These are phyloP conservation scores for Lamellibrachia columna DNA, from an alignment of 2,888 invertebrate genomes.

Conservation along the genomic window DNA sequence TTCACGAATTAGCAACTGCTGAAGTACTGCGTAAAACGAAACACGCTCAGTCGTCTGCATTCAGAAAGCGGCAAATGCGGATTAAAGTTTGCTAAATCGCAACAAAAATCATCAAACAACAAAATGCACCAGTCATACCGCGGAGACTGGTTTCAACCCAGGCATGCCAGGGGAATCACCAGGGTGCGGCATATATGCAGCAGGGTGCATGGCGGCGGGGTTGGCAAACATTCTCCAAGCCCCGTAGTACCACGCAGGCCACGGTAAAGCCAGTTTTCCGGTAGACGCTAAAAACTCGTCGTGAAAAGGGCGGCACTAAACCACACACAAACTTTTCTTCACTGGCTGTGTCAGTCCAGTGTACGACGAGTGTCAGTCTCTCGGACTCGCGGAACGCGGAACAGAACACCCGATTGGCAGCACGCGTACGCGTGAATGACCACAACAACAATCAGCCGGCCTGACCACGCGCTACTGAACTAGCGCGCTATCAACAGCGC, in stretches of 20 bases:
- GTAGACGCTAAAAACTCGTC: slow-evolving; percentile 16
- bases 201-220: slow-evolving; percentile 68
- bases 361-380: not conserved
- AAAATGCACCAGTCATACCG: not conserved
- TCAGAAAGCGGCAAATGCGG: not conserved
- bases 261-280: slow-evolving; percentile 40
- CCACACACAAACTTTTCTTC: slow-evolving; percentile 1
- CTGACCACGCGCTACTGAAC: slow-evolving; percentile 16
- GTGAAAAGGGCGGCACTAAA: not conserved
- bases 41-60: not conserved
- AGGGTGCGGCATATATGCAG: slow-evolving; percentile 45
- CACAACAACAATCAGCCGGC: slow-evolving; percentile 6
- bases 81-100: not conserved
- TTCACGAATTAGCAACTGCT: not conserved
- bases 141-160: not conserved
- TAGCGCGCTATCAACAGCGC: slow-evolving; percentile 14
- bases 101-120: not conserved
- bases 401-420: slow-evolving; percentile 16
- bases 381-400: not conserved
- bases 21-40: not conserved
- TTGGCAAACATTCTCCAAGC: slow-evolving; percentile 41
- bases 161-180: not conserved
- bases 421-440: slow-evolving; percentile 16
- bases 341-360: not conserved
- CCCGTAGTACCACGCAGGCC: slow-evolving; percentile 42